These are phyloP conservation scores for Cordilura impudica DNA, from an alignment of 2,888 invertebrate species.

Conservation along the genomic window DNA sequence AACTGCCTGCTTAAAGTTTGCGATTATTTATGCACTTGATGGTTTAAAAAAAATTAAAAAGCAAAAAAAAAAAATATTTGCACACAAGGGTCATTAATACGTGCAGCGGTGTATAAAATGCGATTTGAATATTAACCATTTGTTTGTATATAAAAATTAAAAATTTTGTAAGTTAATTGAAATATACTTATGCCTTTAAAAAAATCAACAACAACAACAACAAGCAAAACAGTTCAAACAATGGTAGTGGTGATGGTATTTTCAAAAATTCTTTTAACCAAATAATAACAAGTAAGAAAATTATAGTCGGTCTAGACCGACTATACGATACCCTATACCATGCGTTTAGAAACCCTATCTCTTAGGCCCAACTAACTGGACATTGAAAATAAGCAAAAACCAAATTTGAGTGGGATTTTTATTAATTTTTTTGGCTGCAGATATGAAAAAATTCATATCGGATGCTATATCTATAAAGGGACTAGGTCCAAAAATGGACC, in stretches of 20 bases:
- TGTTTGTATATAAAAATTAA: neutral
- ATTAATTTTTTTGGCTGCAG: no score
- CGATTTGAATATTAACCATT: conserved; percentile 55
- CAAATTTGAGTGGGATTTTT: no score
- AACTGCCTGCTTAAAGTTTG: conserved; percentile 8
- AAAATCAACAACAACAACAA: conserved; percentile 1
- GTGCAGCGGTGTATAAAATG: conserved; percentile 61
- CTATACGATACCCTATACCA: no score
- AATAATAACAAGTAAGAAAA: neutral
- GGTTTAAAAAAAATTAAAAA: conserved; percentile 8
- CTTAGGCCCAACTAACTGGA: no score
- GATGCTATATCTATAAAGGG: no score
- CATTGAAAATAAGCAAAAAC: no score
- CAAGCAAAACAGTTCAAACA: no score
- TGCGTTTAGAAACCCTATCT: no score
- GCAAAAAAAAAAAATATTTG: conserved; percentile 36
- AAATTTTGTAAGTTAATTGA: conserved; percentile 24
- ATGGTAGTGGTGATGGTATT: no score
- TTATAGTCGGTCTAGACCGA: no score
- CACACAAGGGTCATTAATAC: conserved; percentile 59
- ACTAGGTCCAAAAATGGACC: no score
- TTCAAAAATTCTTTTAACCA: conserved; percentile 19
- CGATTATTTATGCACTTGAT: conserved; percentile 14
- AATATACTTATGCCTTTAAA: neutral
- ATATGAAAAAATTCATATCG: no score